Conservation (phyloP, 2,888 invertebrate species). For the Polydrusus pterygomalis region DNA sequence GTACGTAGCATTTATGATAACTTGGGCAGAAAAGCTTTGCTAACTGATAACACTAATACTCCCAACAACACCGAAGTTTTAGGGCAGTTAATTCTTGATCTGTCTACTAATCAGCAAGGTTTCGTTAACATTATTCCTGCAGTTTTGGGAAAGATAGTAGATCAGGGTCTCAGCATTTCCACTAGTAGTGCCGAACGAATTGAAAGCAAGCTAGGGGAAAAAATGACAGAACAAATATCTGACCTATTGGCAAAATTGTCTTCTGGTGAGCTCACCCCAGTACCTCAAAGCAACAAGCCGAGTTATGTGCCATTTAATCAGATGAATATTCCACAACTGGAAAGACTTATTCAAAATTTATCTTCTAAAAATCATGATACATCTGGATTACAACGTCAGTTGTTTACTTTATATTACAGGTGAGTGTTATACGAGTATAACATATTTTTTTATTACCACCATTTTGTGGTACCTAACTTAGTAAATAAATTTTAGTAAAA, state of each 20-base stretch:
- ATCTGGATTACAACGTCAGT: conserved; percentile 77
- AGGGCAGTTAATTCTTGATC: conserved; percentile 75
- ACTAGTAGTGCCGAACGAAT: conserved; percentile 77
- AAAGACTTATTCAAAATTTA: conserved; percentile 75
- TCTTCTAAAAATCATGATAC: conserved; percentile 76
- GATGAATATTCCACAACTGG: conserved; percentile 75
- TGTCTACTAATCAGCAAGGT: conserved; percentile 72
- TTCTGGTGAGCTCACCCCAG: conserved; percentile 77
- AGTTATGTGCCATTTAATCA: conserved; percentile 69
- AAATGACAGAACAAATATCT: conserved; percentile 79
- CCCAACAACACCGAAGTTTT: conserved; percentile 71
- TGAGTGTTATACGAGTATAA: conserved; percentile 19
- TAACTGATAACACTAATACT: conserved; percentile 57
- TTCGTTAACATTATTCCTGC: conserved; percentile 72
- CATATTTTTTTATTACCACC: neutral
- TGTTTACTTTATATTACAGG: conserved; percentile 76
- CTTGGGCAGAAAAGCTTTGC: conserved; percentile 58
- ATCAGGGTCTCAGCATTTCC: conserved; percentile 80
- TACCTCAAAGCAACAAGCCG: conserved; percentile 68
- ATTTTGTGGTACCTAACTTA: neutral
- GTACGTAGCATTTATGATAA: conserved; percentile 75
- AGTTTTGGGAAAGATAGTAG: conserved; percentile 75
- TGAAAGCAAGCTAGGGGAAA: conserved; percentile 79
- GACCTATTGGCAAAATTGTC: conserved; percentile 78
- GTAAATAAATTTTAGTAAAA: no score